Conservation (phyloP, 1,140 invertebrate species). For the Euura lappo region DNA sequence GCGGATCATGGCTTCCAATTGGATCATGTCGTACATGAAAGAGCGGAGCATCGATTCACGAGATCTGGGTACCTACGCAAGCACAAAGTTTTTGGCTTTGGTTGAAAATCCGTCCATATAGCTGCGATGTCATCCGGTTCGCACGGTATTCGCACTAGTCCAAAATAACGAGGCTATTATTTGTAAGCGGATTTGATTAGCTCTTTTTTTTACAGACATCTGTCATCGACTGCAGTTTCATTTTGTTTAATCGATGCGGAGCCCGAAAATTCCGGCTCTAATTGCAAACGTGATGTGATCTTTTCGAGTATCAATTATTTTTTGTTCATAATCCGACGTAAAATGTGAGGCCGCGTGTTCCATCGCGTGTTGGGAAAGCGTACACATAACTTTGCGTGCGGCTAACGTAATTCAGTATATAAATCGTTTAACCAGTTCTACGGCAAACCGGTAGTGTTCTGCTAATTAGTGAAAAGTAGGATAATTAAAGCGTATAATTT, state of each 20-base stretch:
- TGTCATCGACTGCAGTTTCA: too few species aligned
- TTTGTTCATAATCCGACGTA: too few species aligned
- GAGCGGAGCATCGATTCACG: neutral
- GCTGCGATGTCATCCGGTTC: neutral
- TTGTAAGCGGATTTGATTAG: neutral
- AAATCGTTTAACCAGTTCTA: neutral
- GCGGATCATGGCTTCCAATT: neutral
- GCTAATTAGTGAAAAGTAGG: neutral
- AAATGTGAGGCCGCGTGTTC: neutral
- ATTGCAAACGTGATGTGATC: too few species aligned
- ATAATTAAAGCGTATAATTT: neutral
- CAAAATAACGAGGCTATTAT: neutral
- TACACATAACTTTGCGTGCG: neutral
- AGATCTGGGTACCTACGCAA: neutral
- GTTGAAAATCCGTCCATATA: neutral
- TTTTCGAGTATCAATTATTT: too few species aligned
- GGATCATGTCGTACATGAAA: neutral
- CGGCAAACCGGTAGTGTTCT: neutral
- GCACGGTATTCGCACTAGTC: neutral
- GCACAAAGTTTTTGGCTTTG: neutral
- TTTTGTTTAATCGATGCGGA: too few species aligned
- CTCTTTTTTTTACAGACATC: too few species aligned
- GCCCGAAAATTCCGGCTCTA: too few species aligned
- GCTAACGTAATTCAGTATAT: neutral
- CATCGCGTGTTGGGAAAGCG: neutral